phyloP scores from a whole-genome alignment of 2,888 invertebrate species.

The Polietes domitor region DNA sequence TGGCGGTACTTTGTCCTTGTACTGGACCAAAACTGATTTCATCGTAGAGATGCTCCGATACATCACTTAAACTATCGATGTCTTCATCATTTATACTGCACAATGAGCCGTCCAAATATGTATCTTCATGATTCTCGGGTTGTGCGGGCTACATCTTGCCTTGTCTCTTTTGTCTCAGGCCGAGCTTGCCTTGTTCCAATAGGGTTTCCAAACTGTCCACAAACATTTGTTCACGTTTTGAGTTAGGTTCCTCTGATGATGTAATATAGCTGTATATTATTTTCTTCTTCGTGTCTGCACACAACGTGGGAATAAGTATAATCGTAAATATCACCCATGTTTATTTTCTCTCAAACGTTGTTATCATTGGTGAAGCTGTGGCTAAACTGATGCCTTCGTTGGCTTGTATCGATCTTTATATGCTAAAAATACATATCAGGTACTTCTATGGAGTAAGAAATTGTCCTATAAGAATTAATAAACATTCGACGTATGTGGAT shows the following conservation, averaged over 20 bases:
- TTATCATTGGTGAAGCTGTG: no score
- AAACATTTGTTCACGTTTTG: not conserved
- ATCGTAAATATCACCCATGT: no score
- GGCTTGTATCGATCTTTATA: no score
- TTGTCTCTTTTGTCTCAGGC: no score
- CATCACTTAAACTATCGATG: not conserved
- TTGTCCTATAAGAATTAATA: no score
- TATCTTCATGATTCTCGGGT: not conserved
- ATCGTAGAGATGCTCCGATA: conserved; percentile 6
- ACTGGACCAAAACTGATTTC: not conserved
- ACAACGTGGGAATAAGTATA: no score
- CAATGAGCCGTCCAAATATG: not conserved
- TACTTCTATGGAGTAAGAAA: no score
- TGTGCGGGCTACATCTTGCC: not conserved
- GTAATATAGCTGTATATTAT: not conserved
- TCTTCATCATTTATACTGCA: not conserved
- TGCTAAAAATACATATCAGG: no score
- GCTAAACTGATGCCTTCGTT: no score
- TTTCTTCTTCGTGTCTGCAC: no score
- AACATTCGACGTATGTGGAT: no score
- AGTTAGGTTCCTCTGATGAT: not conserved
- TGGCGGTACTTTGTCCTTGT: not conserved
- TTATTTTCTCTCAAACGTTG: no score
- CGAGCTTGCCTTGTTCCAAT: not conserved
- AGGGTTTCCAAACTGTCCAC: conserved; percentile 11